A percentile compares a stretch with the other conserved stretches of the same genome.
These are phyloP conservation scores for Huso huso DNA, from an alignment of 2,797 vertebrate genomes.

Conservation along the genomic window DNA sequence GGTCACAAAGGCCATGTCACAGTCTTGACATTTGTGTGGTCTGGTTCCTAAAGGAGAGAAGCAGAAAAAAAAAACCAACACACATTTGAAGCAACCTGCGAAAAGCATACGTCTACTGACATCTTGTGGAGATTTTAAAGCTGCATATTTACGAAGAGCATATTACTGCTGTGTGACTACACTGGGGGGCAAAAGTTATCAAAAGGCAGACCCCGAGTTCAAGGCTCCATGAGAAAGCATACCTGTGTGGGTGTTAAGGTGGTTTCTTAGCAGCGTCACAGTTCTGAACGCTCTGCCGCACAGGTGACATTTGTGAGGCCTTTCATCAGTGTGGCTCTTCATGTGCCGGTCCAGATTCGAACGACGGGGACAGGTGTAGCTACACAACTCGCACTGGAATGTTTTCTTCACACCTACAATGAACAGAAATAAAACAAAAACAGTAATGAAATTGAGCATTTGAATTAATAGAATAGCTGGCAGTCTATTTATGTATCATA, in stretches of 20 bases:
- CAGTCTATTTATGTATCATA: too few species aligned
- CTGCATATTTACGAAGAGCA: too few species aligned
- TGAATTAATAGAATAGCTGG: neutral
- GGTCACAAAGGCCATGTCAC: conserved; percentile 97
- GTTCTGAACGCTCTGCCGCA: conserved; percentile 95
- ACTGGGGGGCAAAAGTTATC: neutral
- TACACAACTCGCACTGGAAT: conserved; percentile 96
- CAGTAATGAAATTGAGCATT: neutral
- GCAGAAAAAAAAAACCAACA: neutral
- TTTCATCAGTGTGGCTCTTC: conserved; percentile 98
- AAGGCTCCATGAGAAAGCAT: neutral
- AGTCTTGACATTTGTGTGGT: conserved; percentile 95
- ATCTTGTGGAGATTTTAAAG: too few species aligned
- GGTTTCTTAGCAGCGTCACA: conserved; percentile 91
- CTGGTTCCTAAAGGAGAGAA: conserved; percentile 74
- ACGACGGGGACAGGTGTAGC: conserved; percentile 92
- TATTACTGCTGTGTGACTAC: too few species aligned
- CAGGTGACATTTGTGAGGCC: conserved; percentile 94
- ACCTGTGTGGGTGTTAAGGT: conserved; percentile 98
- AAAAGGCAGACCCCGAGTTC: neutral
- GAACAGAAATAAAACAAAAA: neutral
- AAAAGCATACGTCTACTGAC: too few species aligned
- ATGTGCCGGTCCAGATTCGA: conserved; percentile 97
- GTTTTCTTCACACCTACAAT: conserved; percentile 91
- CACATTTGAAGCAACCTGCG: neutral